Conservation (phyloP, 2,797 vertebrate genomes). For the Phoeniculus purpureus region DNA sequence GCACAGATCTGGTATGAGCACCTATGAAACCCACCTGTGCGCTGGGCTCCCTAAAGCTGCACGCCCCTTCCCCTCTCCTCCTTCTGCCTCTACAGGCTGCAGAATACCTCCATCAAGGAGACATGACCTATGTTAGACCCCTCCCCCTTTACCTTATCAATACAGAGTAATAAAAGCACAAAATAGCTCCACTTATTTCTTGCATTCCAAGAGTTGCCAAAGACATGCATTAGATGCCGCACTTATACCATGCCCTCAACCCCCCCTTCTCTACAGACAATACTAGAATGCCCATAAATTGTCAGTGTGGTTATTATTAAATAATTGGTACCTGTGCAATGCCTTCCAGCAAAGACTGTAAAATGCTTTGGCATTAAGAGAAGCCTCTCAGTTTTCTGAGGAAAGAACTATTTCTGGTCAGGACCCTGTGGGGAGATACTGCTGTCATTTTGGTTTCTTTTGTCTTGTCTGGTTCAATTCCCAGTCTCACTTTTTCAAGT, state of each 20-base stretch:
- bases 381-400: neutral
- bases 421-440: neutral
- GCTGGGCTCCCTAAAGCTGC: neutral
- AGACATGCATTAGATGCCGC: neutral
- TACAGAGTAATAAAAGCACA: neutral
- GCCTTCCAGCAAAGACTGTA: constrained; percentile 22
- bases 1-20: neutral
- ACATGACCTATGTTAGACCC: neutral
- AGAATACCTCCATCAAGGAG: neutral
- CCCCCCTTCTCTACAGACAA: neutral
- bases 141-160: neutral
- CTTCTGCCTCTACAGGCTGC: neutral
- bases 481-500: neutral
- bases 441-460: neutral
- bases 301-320: neutral
- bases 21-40: neutral
- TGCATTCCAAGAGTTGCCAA: neutral
- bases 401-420: neutral
- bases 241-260: neutral
- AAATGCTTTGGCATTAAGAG: constrained; percentile 3
- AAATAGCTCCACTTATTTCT: neutral
- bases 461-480: neutral
- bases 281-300: neutral
- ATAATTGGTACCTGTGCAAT: neutral
- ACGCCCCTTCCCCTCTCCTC: neutral